phyloP scores from a whole-genome alignment of 2,888 invertebrate species.

The Drosophila basisetae region DNA sequence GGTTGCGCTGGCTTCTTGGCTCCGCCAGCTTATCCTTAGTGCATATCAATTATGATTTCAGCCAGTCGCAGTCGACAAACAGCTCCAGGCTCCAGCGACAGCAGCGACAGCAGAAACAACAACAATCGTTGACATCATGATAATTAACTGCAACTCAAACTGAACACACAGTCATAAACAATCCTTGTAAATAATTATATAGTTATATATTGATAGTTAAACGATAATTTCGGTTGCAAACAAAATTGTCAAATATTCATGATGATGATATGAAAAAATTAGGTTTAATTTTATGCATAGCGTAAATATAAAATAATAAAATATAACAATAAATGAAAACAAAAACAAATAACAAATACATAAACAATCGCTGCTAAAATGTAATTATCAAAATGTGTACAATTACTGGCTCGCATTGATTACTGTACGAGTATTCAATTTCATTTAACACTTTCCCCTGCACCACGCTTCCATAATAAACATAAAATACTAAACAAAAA shows the following conservation, averaged over 20 bases:
- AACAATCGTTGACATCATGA: slow-evolving; percentile 52
- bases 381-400: slow-evolving; percentile 53
- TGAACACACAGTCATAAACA: slow-evolving; percentile 11
- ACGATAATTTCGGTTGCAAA: slow-evolving; percentile 36
- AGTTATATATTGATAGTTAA: slow-evolving; percentile 57
- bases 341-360: slow-evolving; percentile 14
- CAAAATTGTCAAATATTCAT: slow-evolving; percentile 35
- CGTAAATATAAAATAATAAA: slow-evolving; percentile 48
- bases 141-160: slow-evolving; percentile 55
- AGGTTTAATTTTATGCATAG: slow-evolving; percentile 75
- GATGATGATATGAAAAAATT: slow-evolving; percentile 52
- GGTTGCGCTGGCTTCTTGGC: slow-evolving; percentile 49
- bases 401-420: slow-evolving; percentile 44
- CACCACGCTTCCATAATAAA: slow-evolving; percentile 26
- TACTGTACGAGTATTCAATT: slow-evolving; percentile 47
- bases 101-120: slow-evolving; percentile 13
- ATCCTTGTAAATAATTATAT: slow-evolving; percentile 62
- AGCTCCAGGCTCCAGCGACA: slow-evolving; percentile 13
- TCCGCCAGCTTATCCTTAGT: slow-evolving; percentile 40
- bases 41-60: slow-evolving; percentile 74
- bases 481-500: slow-evolving; percentile 1
- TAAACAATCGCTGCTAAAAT: slow-evolving; percentile 26
- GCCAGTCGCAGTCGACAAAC: slow-evolving; percentile 43
- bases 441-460: slow-evolving; percentile 44
- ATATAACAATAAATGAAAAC: slow-evolving; percentile 28